Evolutionary conservation across 2,888 invertebrate species (phyloP).

Genomic region (Pandemis cinnamomeana): DNA sequence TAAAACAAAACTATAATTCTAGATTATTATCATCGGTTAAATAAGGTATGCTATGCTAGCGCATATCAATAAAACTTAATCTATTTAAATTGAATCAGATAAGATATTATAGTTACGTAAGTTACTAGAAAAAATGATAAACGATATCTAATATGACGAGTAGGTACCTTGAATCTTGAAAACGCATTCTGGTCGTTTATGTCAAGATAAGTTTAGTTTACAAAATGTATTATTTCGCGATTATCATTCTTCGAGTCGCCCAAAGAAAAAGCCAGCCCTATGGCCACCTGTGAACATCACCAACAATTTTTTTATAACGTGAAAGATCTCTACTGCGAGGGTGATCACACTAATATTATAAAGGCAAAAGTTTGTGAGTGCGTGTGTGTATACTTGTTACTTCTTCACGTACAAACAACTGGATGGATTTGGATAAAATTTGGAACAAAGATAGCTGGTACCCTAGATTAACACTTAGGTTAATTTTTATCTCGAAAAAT

Average conservation of each 20-base stretch:
- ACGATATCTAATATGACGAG: not conserved
- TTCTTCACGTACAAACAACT: too few species aligned
- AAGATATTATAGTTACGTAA: conserved; percentile 18
- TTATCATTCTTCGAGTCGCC: not conserved
- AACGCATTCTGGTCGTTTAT: not conserved
- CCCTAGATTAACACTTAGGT: too few species aligned
- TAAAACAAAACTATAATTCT: not conserved
- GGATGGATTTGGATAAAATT: too few species aligned
- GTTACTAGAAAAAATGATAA: conserved; percentile 4
- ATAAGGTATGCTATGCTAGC: not conserved
- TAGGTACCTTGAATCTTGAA: not conserved
- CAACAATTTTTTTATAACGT: too few species aligned
- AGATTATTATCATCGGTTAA: not conserved
- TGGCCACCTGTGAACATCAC: too few species aligned
- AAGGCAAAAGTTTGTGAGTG: too few species aligned
- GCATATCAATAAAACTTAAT: conserved; percentile 9
- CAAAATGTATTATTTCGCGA: not conserved
- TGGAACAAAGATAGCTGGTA: too few species aligned
- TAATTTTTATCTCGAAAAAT: too few species aligned
- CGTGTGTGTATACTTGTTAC: too few species aligned
- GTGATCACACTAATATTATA: too few species aligned
- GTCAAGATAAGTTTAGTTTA: not conserved
- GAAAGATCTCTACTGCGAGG: too few species aligned
- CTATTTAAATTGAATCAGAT: conserved; percentile 12
- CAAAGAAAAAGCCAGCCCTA: too few species aligned